These are phyloP conservation scores for Balanococcus diminutus DNA, from an alignment of 2,888 invertebrate genomes.

Conservation along the genomic window DNA sequence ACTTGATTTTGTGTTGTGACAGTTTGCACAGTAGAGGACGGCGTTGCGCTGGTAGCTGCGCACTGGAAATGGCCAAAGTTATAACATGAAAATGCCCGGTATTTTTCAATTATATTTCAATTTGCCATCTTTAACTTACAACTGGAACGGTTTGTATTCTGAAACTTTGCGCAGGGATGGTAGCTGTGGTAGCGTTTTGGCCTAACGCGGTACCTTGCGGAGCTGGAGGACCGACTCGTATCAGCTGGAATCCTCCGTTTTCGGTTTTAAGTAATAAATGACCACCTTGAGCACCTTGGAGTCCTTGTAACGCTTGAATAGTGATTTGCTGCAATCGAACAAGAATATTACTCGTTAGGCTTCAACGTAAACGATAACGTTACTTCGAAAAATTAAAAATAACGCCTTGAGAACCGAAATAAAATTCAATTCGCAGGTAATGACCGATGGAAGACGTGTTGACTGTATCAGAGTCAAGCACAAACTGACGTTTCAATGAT, in stretches of 20 bases:
- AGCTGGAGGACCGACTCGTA: constrained; percentile 85
- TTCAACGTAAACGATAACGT: background rate
- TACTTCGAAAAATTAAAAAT: background rate
- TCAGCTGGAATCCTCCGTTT: constrained; percentile 92
- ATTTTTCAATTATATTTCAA: background rate
- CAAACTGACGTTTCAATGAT: background rate
- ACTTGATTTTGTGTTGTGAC: constrained; percentile 49
- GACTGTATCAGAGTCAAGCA: background rate
- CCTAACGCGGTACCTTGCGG: constrained; percentile 61
- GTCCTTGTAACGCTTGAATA: constrained; percentile 82
- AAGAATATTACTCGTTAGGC: background rate
- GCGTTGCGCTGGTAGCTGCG: constrained; percentile 19
- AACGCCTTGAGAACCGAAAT: background rate
- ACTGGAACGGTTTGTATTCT: constrained; percentile 86
- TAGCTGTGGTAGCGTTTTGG: constrained; percentile 59
- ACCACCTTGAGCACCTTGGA: constrained; percentile 81
- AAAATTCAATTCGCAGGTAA: background rate
- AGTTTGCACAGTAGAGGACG: constrained; percentile 47
- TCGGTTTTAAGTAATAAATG: constrained; percentile 94
- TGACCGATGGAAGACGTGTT: background rate
- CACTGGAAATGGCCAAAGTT: constrained; percentile 3
- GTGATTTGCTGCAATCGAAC: constrained; percentile 73
- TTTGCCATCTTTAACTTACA: constrained; percentile 68
- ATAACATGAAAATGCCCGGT: background rate
- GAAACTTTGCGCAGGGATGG: constrained; percentile 62